A percentile compares a stretch with the other conserved stretches of the same genome.
Conservation (phyloP, 2,797 vertebrate species). For the Anguilla pacifica region DNA sequence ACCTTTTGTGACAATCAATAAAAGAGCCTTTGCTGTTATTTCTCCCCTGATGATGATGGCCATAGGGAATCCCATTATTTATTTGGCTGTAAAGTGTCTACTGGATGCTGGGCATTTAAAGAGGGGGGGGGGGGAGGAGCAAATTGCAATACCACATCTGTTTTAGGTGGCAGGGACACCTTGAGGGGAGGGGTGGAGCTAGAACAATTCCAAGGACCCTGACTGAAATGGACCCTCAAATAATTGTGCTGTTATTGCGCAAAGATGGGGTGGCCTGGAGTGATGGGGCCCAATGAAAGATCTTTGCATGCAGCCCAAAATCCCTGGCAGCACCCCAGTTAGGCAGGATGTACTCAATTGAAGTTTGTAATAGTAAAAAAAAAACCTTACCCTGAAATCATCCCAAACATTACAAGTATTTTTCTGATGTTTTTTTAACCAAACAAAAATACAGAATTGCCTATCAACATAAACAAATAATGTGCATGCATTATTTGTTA, state of each 20-base stretch:
- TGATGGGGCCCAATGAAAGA: too few species aligned
- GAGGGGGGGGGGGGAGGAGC: not conserved
- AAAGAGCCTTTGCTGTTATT: not conserved
- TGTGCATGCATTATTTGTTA: not conserved
- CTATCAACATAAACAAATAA: not conserved
- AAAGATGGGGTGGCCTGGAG: too few species aligned
- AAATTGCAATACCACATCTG: not conserved
- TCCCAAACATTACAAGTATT: not conserved
- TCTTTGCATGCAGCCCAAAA: too few species aligned
- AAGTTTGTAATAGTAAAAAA: not conserved
- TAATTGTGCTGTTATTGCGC: too few species aligned
- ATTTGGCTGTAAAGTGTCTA: not conserved
- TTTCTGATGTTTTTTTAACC: not conserved
- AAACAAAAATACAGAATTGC: not conserved
- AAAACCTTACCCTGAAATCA: not conserved
- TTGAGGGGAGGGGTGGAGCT: too few species aligned
- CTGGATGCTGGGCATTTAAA: not conserved
- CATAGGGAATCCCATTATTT: not conserved
- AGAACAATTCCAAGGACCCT: too few species aligned
- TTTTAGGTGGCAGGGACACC: not conserved
- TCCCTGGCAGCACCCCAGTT: too few species aligned
- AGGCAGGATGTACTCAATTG: not conserved
- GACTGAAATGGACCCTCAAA: too few species aligned
- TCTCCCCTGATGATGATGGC: not conserved
- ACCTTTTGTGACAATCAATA: constrained; percentile 15